Conservation (phyloP, 1,140 invertebrate species). For the Musca vetustissima region DNA sequence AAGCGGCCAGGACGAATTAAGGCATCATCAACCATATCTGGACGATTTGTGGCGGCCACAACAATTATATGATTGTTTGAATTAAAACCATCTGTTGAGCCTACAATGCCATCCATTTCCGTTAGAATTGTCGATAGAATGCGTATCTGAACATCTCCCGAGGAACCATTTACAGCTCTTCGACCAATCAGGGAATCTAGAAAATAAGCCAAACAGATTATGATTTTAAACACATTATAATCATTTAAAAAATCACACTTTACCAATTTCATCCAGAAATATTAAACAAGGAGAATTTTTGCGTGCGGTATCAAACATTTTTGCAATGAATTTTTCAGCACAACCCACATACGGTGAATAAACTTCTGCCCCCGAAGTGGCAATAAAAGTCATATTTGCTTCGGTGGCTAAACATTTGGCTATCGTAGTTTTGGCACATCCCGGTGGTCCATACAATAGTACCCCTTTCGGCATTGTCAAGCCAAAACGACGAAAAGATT, state of each 20-base stretch:
- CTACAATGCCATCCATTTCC: constrained; percentile 70
- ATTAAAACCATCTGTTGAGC: background rate
- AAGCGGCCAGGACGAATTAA: constrained; percentile 75
- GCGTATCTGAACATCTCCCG: constrained; percentile 61
- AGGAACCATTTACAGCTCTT: constrained; percentile 49
- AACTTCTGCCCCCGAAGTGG: constrained; percentile 66
- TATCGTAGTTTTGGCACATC: constrained; percentile 75
- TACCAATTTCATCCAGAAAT: constrained; percentile 77
- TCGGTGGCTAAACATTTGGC: constrained; percentile 67
- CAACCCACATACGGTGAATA: constrained; percentile 71
- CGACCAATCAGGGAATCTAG: constrained; percentile 65
- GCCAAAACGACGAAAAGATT: constrained; percentile 63
- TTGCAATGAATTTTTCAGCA: constrained; percentile 63
- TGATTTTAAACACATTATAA: background rate
- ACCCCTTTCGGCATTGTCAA: constrained; percentile 61
- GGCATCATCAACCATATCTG: constrained; percentile 77
- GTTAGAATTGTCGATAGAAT: constrained; percentile 68
- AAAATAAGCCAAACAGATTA: background rate
- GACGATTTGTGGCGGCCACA: constrained; percentile 77
- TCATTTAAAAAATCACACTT: background rate
- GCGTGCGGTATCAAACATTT: constrained; percentile 69
- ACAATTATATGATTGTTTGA: constrained; percentile 60
- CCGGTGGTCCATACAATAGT: constrained; percentile 75
- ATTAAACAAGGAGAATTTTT: constrained; percentile 68
- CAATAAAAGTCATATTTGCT: constrained; percentile 64